These are phyloP conservation scores for Aricia artaxerxes DNA, from an alignment of 2,888 invertebrate species.

Conservation along the genomic window DNA sequence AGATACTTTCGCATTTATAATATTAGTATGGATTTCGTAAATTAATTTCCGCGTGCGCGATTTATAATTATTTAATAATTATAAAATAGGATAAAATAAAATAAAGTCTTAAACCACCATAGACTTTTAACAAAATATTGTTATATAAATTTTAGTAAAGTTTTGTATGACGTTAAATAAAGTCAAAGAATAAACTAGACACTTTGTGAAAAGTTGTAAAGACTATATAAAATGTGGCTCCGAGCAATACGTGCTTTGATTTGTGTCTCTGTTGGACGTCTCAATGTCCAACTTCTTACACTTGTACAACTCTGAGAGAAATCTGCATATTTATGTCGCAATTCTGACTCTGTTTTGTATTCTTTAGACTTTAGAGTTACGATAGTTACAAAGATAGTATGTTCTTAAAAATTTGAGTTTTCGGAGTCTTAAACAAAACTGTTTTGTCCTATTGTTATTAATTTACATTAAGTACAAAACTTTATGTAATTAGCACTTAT, in stretches of 20 bases:
- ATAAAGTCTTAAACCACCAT: too few relatives aligned
- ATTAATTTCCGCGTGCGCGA: too few relatives aligned
- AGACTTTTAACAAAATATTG: background rate
- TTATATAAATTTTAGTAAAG: background rate
- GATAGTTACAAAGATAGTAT: background rate
- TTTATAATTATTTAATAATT: too few relatives aligned
- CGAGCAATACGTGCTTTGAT: slow-evolving; percentile 20
- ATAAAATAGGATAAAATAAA: too few relatives aligned
- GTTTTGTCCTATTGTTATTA: background rate
- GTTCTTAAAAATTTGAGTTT: too few relatives aligned
- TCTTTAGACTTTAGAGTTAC: background rate
- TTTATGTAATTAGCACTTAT: too few relatives aligned
- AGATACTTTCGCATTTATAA: too few relatives aligned
- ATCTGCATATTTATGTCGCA: slow-evolving; percentile 22
- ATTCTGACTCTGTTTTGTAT: background rate
- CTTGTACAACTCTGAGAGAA: background rate
- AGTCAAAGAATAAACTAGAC: background rate
- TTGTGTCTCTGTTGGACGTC: background rate
- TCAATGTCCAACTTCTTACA: slow-evolving; percentile 12
- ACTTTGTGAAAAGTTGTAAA: background rate
- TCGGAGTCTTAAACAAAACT: background rate
- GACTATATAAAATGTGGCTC: slow-evolving; percentile 15
- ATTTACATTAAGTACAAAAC: background rate
- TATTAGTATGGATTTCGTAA: too few relatives aligned
- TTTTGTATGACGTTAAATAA: background rate